Evolutionary conservation across 2,888 invertebrate genomes (phyloP).

Genomic region (Phortica okadai): DNA sequence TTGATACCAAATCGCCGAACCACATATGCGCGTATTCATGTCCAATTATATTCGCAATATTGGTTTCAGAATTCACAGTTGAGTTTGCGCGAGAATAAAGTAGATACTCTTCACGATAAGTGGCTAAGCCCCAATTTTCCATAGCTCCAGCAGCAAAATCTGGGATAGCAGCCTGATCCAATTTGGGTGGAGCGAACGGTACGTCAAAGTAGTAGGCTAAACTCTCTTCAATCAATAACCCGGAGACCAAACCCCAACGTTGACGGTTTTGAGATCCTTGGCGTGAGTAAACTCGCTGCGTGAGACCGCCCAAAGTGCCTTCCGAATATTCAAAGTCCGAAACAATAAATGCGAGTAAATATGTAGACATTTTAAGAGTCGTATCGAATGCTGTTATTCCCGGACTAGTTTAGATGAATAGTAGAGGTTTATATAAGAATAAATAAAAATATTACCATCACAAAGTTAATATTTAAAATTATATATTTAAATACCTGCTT

Average conservation of each 20-base stretch:
- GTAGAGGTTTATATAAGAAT: not conserved
- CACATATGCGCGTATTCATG: slow-evolving; percentile 85
- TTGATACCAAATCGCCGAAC: slow-evolving; percentile 86
- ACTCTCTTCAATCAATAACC: slow-evolving; percentile 83
- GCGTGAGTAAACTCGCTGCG: slow-evolving; percentile 70
- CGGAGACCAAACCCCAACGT: slow-evolving; percentile 84
- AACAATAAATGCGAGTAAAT: slow-evolving; percentile 88
- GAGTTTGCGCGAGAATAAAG: slow-evolving; percentile 66
- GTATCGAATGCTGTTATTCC: slow-evolving; percentile 73
- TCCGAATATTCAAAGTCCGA: slow-evolving; percentile 77
- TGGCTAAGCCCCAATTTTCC: slow-evolving; percentile 96
- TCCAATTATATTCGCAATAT: slow-evolving; percentile 78
- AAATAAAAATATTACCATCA: not conserved
- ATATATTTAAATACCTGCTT: slow-evolving; percentile 25
- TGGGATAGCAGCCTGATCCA: slow-evolving; percentile 92
- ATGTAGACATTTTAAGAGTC: slow-evolving; percentile 84
- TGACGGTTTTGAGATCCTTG: slow-evolving; percentile 76
- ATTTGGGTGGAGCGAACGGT: slow-evolving; percentile 85
- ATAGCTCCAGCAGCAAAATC: slow-evolving; percentile 92
- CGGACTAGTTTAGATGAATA: not conserved
- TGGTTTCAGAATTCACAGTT: slow-evolving; percentile 63
- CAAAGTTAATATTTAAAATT: too few species aligned
- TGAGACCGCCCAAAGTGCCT: slow-evolving; percentile 56
- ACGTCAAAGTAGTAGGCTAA: slow-evolving; percentile 85
- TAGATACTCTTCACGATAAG: slow-evolving; percentile 76